Evolutionary conservation across 2,797 vertebrate species (phyloP).

Genomic region (Dallia pectoralis): DNA sequence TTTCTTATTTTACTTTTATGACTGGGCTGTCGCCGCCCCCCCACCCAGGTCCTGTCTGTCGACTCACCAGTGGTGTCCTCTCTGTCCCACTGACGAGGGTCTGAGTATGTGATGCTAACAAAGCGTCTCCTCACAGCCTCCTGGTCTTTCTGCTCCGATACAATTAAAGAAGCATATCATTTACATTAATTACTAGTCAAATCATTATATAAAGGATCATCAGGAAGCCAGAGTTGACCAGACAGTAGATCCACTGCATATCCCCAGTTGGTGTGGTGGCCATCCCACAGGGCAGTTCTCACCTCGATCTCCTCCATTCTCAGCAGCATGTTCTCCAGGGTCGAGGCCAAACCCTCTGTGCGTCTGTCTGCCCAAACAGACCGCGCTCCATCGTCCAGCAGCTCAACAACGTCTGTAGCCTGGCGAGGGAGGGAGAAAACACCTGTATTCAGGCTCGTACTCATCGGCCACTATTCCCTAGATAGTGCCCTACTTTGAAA

Average conservation of each 20-base stretch:
- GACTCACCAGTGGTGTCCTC: conserved; percentile 59
- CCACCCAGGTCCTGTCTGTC: background rate
- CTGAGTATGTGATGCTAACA: conserved; percentile 79
- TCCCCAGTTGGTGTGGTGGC: conserved; percentile 24
- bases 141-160: conserved; percentile 78
- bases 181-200: background rate
- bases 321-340: conserved; percentile 86
- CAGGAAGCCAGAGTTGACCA: background rate
- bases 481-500: background rate
- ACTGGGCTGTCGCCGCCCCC: too few relatives aligned
- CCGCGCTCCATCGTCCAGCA: conserved; percentile 67
- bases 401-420: conserved; percentile 67
- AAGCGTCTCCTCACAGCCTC: conserved; percentile 86
- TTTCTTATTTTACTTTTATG: too few relatives aligned
- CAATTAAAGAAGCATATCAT: conserved; percentile 3
- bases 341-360: conserved; percentile 50
- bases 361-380: conserved; percentile 54
- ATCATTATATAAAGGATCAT: background rate
- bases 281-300: conserved; percentile 35
- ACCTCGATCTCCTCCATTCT: conserved; percentile 98
- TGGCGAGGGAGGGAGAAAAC: conserved; percentile 33
- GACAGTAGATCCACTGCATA: conserved; percentile 1
- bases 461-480: background rate
- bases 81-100: conserved; percentile 72
- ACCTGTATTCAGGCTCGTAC: background rate